Evolutionary conservation across 2,888 invertebrate genomes (phyloP), one percentile per base, ranked within the genome.

Genomic region (Saturnia japonica): DNA sequence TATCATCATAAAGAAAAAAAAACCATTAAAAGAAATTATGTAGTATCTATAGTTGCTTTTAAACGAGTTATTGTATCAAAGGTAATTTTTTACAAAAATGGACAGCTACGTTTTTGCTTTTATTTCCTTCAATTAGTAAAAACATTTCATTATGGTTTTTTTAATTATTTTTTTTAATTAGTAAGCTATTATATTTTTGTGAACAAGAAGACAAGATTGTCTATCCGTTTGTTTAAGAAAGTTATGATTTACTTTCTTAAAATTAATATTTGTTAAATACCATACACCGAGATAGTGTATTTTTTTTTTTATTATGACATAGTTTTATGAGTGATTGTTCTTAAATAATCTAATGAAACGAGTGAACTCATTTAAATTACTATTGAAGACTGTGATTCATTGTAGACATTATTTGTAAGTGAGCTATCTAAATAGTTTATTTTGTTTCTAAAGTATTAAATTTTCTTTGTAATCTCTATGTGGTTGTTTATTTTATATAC

Each of bases 371-470:
- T 54, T 7, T 60, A 60, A n/a, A n/a, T n/a, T n/a, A n/a, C n/a
- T n/a, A n/a, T n/a, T n/a, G n/a, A n/a, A 14, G 57, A 60, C 57
- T 60, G 57, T 60, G 57, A 60, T 60, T 60, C 25, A 1, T 60
- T 60, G 28, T 28, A 60, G 25, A 60, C 3, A 60, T 60, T 60
- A 14, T 60, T 25, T 60, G 14, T 60, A 28, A 60, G 54, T 22
- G n/a, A 8, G 19, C 19, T 19, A 19, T 7, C 47, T 54, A 19
- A 22, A n/a, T 54, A 54, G 25, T 28, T 25, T 60, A 60, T 60
- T 60, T 28, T 1, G 14, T 11, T 11, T 60, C 14, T 7, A 25
- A 60, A 60, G 12, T 6, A 60, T 60, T 60, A 60, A 60, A 60
- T 25, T 60, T 60, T 28, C 25, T 28, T 60, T 60, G 7, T 60